Evolutionary conservation across 30 jellyfish, hydroid and myxozoan genomes (phyloP).

Genomic region (Aurelia coerulea): DNA sequence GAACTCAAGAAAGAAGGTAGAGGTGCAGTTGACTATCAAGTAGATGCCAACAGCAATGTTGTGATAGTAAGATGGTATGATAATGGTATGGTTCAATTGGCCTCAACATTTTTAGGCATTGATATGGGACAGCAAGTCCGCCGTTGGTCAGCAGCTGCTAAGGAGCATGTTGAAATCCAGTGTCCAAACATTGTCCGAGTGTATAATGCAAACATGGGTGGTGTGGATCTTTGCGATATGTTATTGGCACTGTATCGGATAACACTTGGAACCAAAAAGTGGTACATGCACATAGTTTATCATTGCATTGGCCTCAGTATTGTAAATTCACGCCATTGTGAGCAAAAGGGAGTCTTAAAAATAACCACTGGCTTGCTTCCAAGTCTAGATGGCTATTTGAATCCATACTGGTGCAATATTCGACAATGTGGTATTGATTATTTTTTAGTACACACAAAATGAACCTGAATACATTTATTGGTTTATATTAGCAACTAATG

Average conservation of each 20-base stretch:
- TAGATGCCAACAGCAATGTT: no score
- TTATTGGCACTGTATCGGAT: background rate
- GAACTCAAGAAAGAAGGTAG: no score
- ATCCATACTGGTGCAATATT: no score
- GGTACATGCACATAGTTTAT: no score
- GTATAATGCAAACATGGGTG: background rate
- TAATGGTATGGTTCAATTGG: background rate
- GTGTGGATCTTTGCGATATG: conserved; percentile 29
- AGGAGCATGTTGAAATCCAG: background rate
- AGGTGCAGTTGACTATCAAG: no score
- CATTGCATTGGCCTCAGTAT: background rate
- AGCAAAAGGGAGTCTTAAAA: background rate
- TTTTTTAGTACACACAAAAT: no score
- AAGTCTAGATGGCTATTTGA: no score
- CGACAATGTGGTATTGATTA: no score
- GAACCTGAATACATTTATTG: no score
- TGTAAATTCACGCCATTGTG: background rate
- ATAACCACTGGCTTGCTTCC: no score
- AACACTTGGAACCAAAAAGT: conserved; percentile 3
- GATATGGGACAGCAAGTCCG: background rate
- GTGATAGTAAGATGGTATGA: no score
- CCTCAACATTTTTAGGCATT: background rate
- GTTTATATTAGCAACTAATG: no score
- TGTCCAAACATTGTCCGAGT: background rate
- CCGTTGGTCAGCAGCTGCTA: conserved; percentile 1